These are phyloP conservation scores for Cepaea nemoralis DNA, from an alignment of 1,140 invertebrate genomes.

Conservation along the genomic window DNA sequence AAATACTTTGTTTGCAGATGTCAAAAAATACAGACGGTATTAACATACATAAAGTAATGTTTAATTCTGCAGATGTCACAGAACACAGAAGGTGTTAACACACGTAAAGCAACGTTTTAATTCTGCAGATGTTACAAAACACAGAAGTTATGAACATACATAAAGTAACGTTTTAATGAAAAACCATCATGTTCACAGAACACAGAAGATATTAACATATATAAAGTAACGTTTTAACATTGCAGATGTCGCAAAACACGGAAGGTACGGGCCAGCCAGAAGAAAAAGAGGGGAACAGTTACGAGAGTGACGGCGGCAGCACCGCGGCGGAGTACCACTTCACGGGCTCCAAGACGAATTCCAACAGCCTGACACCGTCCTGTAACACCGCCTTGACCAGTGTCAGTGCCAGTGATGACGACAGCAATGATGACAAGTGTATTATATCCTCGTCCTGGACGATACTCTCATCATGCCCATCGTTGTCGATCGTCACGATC, in stretches of 20 bases:
- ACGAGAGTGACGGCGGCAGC: neutral
- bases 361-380: neutral
- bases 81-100: neutral
- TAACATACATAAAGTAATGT: too few relatives aligned
- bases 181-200: too few relatives aligned
- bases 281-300: neutral
- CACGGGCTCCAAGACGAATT: neutral
- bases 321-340: neutral
- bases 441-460: neutral
- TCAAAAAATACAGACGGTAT: too few relatives aligned
- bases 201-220: too few relatives aligned
- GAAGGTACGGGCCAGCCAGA: neutral
- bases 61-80: neutral
- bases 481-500: neutral
- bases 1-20: too few relatives aligned
- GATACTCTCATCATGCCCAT: neutral
- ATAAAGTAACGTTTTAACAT: too few relatives aligned
- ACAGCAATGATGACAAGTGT: conserved; percentile 11
- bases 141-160: too few relatives aligned
- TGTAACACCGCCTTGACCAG: neutral
- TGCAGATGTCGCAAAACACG: neutral
- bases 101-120: too few relatives aligned
- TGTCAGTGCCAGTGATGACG: neutral
- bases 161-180: too few relatives aligned
- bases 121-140: too few relatives aligned